Base-by-base conservation (phyloP, 2,113 vertebrate species). In the Sinocyclocheilus grahami region DNA sequence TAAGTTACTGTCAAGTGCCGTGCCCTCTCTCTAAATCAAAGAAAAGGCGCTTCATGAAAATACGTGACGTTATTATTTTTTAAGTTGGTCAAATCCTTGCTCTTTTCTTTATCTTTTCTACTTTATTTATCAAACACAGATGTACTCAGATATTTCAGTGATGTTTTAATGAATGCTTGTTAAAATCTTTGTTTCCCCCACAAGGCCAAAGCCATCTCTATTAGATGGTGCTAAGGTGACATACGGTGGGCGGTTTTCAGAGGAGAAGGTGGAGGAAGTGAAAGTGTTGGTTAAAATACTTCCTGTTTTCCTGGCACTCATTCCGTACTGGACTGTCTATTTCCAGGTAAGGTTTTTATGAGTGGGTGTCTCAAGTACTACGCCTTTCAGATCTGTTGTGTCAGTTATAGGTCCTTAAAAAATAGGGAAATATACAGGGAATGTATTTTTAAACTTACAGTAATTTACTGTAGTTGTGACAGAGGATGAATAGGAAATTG, bases 271-370 rank as follows among this genome's bases (percentile, higher is more conserved):
- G 46, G 97, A 99, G 53, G 97, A 99, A 85, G 95, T 98, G 67
- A 97, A 97, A 92, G 92, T 97, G 1, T 92, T 99, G 71, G 87
- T 97, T 90, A 99, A 99, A 94, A 94, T 96, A 30, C 95, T 99
- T 87, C 98, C 98, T 0, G 98, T 99, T 72, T 99, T 99, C 90
- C 89, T 99, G 88, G 98, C 98, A 69, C 94, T 99, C 76, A 97
- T 98, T 84, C 98, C 98, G 0, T 99, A 99, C 92, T 99, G 98
- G 98, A 99, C 95, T 1, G 98, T 99, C 62, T 99, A 99, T 91
- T 99, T 99, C 88, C 98, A 99, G 95, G 98, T 99, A 91, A 92
- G 95, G 24, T 22, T 71, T 46, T 53, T 81, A 46, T 81, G 18
- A n/a, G 53, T 79, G 20, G 6, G 22, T 14, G 22, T 93, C 53